These are phyloP conservation scores for Ceyx erithaca DNA, from an alignment of 2,797 vertebrate genomes.

Conservation along the genomic window DNA sequence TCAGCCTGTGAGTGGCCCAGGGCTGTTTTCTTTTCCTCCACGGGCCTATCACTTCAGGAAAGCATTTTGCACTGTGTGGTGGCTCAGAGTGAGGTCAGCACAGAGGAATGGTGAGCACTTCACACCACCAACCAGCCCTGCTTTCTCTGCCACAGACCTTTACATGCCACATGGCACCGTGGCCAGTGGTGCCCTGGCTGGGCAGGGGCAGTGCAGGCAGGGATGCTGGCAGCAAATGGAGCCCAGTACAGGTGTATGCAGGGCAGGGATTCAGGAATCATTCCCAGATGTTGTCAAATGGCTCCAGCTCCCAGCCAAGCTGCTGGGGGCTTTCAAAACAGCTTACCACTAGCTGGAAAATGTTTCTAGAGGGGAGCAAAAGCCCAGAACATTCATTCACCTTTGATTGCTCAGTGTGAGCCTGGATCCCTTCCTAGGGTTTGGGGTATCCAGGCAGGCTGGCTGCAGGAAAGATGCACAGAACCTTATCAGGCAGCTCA, in stretches of 20 bases:
- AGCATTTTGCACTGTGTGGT: background rate
- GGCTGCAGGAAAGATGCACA: background rate
- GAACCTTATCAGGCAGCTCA: background rate
- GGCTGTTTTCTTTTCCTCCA: background rate
- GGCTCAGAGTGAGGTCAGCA: background rate
- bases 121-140: background rate
- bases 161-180: no score
- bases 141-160: background rate
- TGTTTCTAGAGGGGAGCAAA: constrained; percentile 14
- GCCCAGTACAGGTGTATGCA: background rate
- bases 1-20: background rate
- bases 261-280: background rate
- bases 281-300: constrained; percentile 33
- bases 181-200: background rate
- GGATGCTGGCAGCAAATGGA: background rate
- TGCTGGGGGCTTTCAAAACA: constrained; percentile 47
- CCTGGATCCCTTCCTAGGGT: background rate
- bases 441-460: background rate
- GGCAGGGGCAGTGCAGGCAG: background rate
- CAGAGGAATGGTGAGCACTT: background rate
- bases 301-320: constrained; percentile 29
- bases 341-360: constrained; percentile 11
- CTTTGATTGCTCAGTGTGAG: background rate
- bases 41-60: background rate
- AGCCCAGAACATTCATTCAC: background rate